Conservation (phyloP, 2,797 vertebrate genomes). For the Thaleichthys pacificus region DNA sequence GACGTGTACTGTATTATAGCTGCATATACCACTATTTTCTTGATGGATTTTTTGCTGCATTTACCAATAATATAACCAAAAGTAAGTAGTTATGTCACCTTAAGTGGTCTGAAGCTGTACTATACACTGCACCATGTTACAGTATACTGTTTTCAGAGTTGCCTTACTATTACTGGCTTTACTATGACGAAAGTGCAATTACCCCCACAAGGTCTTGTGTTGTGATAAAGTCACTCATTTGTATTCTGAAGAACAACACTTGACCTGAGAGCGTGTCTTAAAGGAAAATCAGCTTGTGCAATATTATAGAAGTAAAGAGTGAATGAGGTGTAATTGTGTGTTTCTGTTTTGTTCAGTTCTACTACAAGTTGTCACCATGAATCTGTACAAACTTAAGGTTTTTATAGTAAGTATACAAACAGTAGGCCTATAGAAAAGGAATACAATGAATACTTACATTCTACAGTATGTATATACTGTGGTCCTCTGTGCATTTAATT, state of each 20-base stretch:
- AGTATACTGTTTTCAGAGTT: neutral
- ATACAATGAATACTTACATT: no score
- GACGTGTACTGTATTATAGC: neutral
- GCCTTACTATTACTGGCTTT: neutral
- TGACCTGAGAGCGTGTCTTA: no score
- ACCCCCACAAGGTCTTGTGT: no score
- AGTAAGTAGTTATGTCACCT: neutral
- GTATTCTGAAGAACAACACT: no score
- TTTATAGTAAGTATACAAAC: no score
- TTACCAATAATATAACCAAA: neutral
- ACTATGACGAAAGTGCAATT: constrained; percentile 8
- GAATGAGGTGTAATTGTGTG: neutral
- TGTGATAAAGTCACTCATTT: neutral
- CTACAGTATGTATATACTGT: no score
- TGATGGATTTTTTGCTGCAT: neutral
- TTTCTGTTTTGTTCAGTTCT: neutral
- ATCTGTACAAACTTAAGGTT: no score
- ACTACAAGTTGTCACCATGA: neutral
- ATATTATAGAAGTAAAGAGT: neutral
- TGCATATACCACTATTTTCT: neutral
- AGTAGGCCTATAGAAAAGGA: no score
- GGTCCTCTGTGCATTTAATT: neutral
- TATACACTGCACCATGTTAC: neutral
- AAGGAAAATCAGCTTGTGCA: neutral
- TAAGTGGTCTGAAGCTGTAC: neutral